A percentile compares a stretch with the other conserved stretches of the same genome.
Conservation (phyloP, 2,113 vertebrate species). For the Steatornis caripensis region DNA sequence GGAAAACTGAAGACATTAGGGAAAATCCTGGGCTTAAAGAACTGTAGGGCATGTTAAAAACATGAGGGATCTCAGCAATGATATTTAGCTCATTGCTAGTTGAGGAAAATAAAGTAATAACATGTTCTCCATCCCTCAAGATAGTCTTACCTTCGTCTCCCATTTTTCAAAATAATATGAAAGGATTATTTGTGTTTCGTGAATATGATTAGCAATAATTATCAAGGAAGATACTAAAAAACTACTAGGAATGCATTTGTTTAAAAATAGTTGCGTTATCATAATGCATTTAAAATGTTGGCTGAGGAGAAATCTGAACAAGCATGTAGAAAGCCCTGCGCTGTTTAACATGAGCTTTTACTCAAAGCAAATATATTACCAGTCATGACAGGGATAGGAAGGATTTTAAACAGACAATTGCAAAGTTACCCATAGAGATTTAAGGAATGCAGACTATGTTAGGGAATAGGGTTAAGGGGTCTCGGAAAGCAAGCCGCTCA, state of each 20-base stretch:
- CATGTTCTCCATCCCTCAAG: neutral
- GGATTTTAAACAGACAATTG: neutral
- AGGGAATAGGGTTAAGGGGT: neutral
- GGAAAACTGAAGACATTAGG: neutral
- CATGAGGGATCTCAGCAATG: neutral
- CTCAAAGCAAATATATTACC: neutral
- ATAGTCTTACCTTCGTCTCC: neutral
- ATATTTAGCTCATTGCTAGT: neutral
- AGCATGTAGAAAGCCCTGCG: neutral
- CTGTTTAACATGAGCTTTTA: neutral
- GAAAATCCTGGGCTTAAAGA: neutral
- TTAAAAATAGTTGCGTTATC: neutral
- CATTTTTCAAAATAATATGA: neutral
- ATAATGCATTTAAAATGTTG: neutral
- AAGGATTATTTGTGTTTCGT: neutral
- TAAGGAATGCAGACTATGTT: neutral
- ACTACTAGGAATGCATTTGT: neutral
- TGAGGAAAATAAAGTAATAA: neutral
- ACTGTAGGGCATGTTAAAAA: neutral
- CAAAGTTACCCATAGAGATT: neutral
- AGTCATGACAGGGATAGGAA: neutral
- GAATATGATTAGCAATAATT: neutral
- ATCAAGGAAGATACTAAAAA: neutral
- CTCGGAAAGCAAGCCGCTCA: neutral
- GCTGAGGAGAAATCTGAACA: neutral